Evolutionary conservation across 1,140 invertebrate species (phyloP), one percentile per base, ranked within the genome.

Genomic region (Apis laboriosa): DNA sequence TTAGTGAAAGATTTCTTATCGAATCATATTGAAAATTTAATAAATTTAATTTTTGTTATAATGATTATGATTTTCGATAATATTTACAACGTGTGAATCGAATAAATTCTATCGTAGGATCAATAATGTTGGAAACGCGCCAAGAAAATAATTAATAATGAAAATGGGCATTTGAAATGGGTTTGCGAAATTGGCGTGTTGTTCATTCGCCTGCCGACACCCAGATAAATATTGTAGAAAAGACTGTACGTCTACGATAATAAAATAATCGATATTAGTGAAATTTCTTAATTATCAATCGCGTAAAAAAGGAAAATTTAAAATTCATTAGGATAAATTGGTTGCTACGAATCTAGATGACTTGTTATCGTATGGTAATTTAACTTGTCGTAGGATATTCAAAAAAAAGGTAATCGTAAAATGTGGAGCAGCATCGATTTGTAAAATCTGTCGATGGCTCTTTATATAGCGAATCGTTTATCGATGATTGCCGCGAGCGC

Each of bases 301-400:
- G 34, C 5, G 34, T 43, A 55, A 24, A 21, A 61, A 83, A 64
- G 1, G 12, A 49, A 66, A 70, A 71, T 55, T 76, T 76, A 80
- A 83, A 64, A 81, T 11, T 79, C 67, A 79, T 73, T 89, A 89
- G 84, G 56, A 67, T 81, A 81, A 76, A 84, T 84, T 84, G 72
- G 66, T 84, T 81, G 71, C 77, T 43, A 15, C 61, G 43, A 67
- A 49, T 56, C 9, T 83, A 83, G 67, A n/a, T 80, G 64, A 86
- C 58, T 84, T 84, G 74, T 87, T 88, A 78, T 67, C 28, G 53
- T 67, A 58, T 51, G 34, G 43, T 78, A 76, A 64, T 64, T 28
- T 21, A 70, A 66, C 61, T 28, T 68, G n/a, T 34, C 73, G 7
- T 60, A 72, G 58, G 9, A 28, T 53, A 34, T 72, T 24, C 49